Evolutionary conservation across 1,140 invertebrate genomes (phyloP).

Genomic region (Eurosta solidaginis): DNA sequence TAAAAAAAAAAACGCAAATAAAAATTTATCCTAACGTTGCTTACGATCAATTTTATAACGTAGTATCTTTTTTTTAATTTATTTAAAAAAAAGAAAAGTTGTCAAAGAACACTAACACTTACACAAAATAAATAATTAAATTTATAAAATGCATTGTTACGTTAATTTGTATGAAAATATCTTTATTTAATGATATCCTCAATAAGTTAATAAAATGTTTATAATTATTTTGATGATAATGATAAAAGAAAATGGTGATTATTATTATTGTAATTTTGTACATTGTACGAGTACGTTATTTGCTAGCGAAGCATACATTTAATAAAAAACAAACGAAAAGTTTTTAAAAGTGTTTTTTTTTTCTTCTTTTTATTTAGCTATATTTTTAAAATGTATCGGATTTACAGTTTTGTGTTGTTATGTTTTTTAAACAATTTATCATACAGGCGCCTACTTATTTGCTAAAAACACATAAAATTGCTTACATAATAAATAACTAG

Average conservation of each 20-base stretch:
- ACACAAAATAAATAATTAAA: neutral
- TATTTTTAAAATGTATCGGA: too few species aligned
- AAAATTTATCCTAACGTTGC: too few species aligned
- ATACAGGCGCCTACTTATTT: too few species aligned
- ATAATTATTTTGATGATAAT: neutral
- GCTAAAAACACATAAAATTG: too few species aligned
- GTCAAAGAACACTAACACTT: neutral
- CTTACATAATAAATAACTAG: too few species aligned
- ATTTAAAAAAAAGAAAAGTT: neutral
- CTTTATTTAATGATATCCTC: neutral
- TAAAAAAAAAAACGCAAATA: too few species aligned
- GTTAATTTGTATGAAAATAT: neutral
- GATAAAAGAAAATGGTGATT: constrained; percentile 13
- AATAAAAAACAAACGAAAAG: neutral
- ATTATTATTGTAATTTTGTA: constrained; percentile 24
- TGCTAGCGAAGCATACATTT: constrained; percentile 11
- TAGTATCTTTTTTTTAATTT: too few species aligned
- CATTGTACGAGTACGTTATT: constrained; percentile 24
- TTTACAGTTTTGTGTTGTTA: neutral
- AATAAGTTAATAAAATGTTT: neutral
- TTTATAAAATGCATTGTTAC: constrained; percentile 11
- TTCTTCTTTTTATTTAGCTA: neutral
- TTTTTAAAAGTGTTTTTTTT: neutral
- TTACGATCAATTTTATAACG: too few species aligned
- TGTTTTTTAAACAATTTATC: neutral